Evolutionary conservation across 2,888 invertebrate genomes (phyloP).

Genomic region (Ecliptopera silaceata): DNA sequence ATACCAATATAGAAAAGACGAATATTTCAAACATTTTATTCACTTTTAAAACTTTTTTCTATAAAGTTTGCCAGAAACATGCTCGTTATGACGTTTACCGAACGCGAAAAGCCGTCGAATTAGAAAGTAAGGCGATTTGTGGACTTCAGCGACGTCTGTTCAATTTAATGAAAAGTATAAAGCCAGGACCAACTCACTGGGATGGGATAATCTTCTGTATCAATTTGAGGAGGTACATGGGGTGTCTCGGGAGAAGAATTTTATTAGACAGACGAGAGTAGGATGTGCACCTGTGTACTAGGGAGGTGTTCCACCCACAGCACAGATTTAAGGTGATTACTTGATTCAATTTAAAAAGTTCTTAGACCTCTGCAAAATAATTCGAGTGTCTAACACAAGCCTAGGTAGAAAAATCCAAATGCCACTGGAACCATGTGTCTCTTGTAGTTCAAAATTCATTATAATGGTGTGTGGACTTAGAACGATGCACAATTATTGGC

Average conservation of each 20-base stretch:
- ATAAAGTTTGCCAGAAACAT: constrained; percentile 9
- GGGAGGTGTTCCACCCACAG: neutral
- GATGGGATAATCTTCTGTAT: constrained; percentile 74
- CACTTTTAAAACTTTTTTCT: neutral
- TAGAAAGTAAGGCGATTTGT: constrained; percentile 60
- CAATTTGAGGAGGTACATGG: constrained; percentile 66
- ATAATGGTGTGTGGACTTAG: constrained; percentile 52
- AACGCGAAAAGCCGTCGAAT: constrained; percentile 36
- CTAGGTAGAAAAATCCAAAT: no score
- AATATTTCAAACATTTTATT: no score
- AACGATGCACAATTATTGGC: constrained; percentile 75
- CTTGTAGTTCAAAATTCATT: constrained; percentile 1
- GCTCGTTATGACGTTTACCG: constrained; percentile 28
- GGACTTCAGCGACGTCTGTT: constrained; percentile 50
- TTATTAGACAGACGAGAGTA: constrained; percentile 58
- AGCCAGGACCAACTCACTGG: constrained; percentile 61
- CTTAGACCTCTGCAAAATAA: no score
- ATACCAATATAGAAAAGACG: no score
- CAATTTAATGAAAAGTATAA: constrained; percentile 76
- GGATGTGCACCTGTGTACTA: constrained; percentile 38
- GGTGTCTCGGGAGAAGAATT: constrained; percentile 72
- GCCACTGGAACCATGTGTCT: neutral
- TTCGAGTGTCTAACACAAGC: no score
- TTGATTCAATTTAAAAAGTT: no score
- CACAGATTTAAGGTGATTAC: neutral